Base-by-base conservation (phyloP, 2,888 invertebrate genomes). In the Phengaris arion region DNA sequence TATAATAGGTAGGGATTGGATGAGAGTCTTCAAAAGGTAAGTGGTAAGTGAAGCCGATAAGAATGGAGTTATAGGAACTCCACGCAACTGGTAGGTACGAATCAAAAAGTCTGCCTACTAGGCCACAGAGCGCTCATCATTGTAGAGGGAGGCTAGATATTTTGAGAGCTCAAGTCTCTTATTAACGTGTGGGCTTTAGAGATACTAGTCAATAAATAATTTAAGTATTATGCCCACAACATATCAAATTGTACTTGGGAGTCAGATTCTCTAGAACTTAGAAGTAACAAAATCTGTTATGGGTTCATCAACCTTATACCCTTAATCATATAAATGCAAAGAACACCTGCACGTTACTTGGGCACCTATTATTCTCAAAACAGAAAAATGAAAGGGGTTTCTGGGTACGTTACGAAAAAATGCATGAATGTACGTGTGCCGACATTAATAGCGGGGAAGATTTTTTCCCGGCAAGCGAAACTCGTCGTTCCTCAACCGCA, bases 291-390 rank as follows among this genome's bases (percentile, higher is more conserved):
- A 68, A 76, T 75, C 76, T 78, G 75, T 77, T 74, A 69, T 45
- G 69, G 78, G 76, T 76, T 79, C 76, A 76, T 79, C 79, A 77
- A 76, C 77, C 79, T 78, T 75, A 76, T 74, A 76, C 79, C 59
- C 78, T 79, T 78, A 79, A 80, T 81, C 77, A 78, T 79, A 79
- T 79, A 79, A 80, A 79, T 77, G 79, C 78, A 79, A 76, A 77
- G 77, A 78, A 75, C 79, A 79, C 79, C 79, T 78, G 78, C 78
- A 75, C 78, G 76, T 77, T 77, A 76, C 78, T 79, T 78, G 76
- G 77, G 75, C 78, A 77, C 79, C 78, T 79, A 80, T 79, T 79
- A 81, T 80, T 80, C 79, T 81, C 79, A 80, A 76, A 80, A 78
- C 79, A 77, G 77, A 79, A 78, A 78, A 79, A 76, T 74, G 77